Percentiles rank a stretch among this genome's conserved stretches.
Evolutionary conservation across 2,113 vertebrate genomes (phyloP).

Genomic region (Cryptomyrus ogoouensis): DNA sequence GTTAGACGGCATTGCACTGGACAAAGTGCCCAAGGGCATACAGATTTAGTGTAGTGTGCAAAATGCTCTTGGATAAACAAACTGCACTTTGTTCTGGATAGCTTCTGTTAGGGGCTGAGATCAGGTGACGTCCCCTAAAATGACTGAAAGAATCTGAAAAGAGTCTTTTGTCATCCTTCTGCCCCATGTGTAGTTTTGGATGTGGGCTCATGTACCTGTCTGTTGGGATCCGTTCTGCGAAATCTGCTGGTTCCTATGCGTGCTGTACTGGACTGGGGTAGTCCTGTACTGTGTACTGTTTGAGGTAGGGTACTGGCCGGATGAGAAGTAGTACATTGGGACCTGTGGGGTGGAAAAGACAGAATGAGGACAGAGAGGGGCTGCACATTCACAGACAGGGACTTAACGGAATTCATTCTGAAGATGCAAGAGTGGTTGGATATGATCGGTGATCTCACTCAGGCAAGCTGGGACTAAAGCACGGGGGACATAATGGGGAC

Average conservation of each 20-base stretch:
- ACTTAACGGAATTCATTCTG: not conserved
- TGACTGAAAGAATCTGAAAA: not conserved
- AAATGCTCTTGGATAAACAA: not conserved
- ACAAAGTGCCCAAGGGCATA: not conserved
- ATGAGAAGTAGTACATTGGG: slow-evolving; percentile 77
- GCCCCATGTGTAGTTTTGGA: not conserved
- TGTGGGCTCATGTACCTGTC: slow-evolving; percentile 64
- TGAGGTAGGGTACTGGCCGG: slow-evolving; percentile 89
- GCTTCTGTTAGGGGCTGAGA: not conserved
- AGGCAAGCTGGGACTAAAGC: not conserved
- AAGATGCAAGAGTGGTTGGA: not conserved
- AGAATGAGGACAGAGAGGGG: slow-evolving; percentile 20
- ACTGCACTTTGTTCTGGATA: not conserved
- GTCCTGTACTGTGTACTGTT: slow-evolving; percentile 74
- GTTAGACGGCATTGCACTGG: not conserved
- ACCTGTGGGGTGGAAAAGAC: slow-evolving; percentile 57
- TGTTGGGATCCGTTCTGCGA: slow-evolving; percentile 59
- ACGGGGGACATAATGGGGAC: not conserved
- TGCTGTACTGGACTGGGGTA: slow-evolving; percentile 67
- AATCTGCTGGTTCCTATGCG: slow-evolving; percentile 63
- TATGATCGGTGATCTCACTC: not conserved
- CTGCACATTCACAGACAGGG: not conserved
- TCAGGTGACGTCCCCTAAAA: not conserved
- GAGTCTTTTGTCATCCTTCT: not conserved
- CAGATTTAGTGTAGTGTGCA: not conserved